These are phyloP conservation scores for Chalcis sispes DNA, from an alignment of 2,888 invertebrate genomes.

Conservation along the genomic window DNA sequence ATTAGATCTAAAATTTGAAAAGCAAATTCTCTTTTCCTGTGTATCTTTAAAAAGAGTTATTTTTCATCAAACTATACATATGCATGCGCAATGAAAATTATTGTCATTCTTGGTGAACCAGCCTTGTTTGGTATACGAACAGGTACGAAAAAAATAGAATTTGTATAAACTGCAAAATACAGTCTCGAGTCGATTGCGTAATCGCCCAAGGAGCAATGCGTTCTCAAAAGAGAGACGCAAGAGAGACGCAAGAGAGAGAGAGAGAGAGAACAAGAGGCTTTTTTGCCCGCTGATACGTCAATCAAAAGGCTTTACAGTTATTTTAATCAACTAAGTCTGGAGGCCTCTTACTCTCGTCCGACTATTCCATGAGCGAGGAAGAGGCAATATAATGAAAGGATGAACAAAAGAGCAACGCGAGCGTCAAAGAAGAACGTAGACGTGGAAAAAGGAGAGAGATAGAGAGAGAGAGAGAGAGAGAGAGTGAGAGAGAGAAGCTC, in stretches of 20 bases:
- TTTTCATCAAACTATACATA: no score
- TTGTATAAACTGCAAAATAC: background rate
- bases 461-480: constrained; percentile 16
- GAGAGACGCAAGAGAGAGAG: background rate
- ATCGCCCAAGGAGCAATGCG: constrained; percentile 59
- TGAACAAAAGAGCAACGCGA: constrained; percentile 46
- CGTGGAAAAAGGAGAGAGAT: background rate
- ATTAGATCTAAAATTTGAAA: no score
- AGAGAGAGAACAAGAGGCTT: constrained; percentile 40
- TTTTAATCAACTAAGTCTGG: constrained; percentile 70
- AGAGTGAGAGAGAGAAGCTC: background rate
- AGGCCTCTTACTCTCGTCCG: constrained; percentile 26
- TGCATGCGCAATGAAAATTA: no score
- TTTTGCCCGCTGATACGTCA: constrained; percentile 65
- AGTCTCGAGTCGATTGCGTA: constrained; percentile 57
- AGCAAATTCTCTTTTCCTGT: no score
- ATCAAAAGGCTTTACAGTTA: constrained; percentile 69
- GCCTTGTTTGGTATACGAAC: no score
- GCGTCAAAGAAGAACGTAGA: background rate
- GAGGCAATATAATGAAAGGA: constrained; percentile 53
- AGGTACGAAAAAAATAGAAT: no score
- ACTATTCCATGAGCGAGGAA: constrained; percentile 46
- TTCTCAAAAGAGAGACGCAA: constrained; percentile 46
- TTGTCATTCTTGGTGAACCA: no score
- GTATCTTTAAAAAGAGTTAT: no score